Conservation (phyloP, 2,113 vertebrate species). For the Cettia cetti region DNA sequence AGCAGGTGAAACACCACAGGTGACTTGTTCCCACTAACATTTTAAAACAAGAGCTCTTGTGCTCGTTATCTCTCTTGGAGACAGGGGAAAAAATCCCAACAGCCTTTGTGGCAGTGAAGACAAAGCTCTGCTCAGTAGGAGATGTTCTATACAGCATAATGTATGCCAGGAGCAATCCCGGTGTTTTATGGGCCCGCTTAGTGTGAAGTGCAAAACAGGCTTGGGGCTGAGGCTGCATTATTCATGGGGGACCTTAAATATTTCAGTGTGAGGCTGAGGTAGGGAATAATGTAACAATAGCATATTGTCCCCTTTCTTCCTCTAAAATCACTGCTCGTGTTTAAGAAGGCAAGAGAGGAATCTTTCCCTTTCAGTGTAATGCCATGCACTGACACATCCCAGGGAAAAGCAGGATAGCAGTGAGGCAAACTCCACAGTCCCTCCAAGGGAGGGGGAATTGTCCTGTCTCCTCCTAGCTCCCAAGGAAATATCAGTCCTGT, state of each 20-base stretch:
- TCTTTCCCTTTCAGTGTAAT: not conserved
- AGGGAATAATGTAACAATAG: not conserved
- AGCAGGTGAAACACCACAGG: not conserved
- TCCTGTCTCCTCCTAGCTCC: accelerated
- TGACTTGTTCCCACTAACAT: not conserved
- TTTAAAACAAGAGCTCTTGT: not conserved
- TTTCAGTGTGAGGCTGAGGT: constrained; percentile 26
- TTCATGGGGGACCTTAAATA: constrained; percentile 53
- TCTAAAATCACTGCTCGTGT: not conserved
- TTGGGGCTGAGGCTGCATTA: constrained; percentile 44
- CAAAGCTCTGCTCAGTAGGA: constrained; percentile 19
- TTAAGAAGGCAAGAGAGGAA: not conserved
- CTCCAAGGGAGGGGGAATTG: not conserved
- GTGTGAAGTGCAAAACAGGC: constrained; percentile 44
- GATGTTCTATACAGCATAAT: not conserved
- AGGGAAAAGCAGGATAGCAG: not conserved
- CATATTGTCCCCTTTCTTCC: not conserved
- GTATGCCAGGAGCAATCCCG: not conserved
- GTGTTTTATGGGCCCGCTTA: constrained; percentile 20
- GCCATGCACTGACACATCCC: not conserved
- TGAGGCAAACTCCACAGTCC: not conserved
- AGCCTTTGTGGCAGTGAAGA: not conserved
- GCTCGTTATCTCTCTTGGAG: not conserved
- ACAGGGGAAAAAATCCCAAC: not conserved
- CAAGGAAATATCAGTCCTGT: not conserved